These are phyloP conservation scores for Sitobion miscanthi DNA, from an alignment of 1,140 invertebrate genomes.

Conservation along the genomic window DNA sequence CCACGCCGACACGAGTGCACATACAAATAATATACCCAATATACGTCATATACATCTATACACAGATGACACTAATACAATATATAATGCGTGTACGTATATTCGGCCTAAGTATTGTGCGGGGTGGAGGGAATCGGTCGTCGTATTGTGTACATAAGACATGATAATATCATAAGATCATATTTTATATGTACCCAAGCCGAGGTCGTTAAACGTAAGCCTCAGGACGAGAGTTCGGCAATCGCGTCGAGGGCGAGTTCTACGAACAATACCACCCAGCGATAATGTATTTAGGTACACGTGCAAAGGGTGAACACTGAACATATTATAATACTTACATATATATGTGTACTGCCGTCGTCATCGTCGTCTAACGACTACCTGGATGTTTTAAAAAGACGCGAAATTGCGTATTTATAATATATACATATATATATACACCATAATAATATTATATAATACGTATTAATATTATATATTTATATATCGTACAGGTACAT, in stretches of 20 bases:
- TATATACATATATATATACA: too few relatives aligned
- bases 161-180: neutral
- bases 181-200: neutral
- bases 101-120: neutral
- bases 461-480: too few relatives aligned
- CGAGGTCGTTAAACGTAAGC: neutral
- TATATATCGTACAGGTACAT: neutral
- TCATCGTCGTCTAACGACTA: neutral
- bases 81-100: too few relatives aligned
- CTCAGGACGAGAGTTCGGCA: neutral
- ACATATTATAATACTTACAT: neutral
- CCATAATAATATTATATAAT: neutral
- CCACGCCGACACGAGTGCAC: neutral
- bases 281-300: neutral
- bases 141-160: neutral
- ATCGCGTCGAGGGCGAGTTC: neutral
- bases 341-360: too few relatives aligned
- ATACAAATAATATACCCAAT: neutral
- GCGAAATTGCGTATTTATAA: neutral
- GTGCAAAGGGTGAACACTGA: neutral
- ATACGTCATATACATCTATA: neutral
- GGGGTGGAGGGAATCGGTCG: neutral
- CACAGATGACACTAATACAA: too few relatives aligned
- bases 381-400: neutral
- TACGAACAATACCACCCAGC: neutral